Evolutionary conservation across 2,797 vertebrate species (phyloP).

Genomic region (Crocidura indochinensis): DNA sequence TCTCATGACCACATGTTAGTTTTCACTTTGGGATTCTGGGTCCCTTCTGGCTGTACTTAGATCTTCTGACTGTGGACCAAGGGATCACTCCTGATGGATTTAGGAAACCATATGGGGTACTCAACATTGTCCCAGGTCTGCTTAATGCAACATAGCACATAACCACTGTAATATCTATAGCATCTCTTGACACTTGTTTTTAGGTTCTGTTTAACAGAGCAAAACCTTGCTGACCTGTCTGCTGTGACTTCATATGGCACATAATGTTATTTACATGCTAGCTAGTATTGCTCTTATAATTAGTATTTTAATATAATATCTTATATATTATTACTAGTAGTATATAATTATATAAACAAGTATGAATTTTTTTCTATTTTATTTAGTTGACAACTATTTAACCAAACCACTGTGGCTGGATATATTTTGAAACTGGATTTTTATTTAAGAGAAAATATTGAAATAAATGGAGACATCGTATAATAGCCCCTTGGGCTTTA

Average conservation of each 20-base stretch:
- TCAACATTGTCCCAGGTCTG: no score
- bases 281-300: background rate
- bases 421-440: slow-evolving; percentile 43
- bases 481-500: background rate
- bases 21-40: no score
- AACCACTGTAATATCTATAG: no score
- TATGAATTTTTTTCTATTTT: background rate
- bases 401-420: background rate
- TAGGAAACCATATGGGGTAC: no score
- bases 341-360: background rate
- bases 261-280: background rate
- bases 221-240: background rate
- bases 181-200: background rate
- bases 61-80: no score
- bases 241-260: background rate
- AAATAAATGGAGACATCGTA: background rate
- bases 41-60: no score
- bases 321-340: no score
- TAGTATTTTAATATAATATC: background rate
- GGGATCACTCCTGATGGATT: no score
- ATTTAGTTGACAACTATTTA: slow-evolving; percentile 21
- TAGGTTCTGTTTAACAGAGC: background rate
- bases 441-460: background rate
- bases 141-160: no score
- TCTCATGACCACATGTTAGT: background rate